Conservation (phyloP, 2,888 invertebrate genomes). For the Mylabris sibirica region DNA sequence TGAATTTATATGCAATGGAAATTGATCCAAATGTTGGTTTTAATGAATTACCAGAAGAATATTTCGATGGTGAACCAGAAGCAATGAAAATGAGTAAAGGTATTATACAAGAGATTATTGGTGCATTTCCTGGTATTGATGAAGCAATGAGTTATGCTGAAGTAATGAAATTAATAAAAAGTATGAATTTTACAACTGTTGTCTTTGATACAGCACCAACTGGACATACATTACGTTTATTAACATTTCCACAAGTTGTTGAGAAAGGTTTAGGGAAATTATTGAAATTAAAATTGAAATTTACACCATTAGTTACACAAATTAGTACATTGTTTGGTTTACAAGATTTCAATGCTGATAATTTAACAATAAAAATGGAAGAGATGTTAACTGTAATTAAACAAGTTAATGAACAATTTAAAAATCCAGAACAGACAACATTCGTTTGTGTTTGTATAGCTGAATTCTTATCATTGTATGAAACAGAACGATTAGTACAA, state of each 20-base stretch:
- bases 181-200: slow-evolving; percentile 98
- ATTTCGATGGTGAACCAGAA: no score
- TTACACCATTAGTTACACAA: slow-evolving; percentile 74
- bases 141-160: slow-evolving; percentile 99
- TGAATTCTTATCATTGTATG: slow-evolving; percentile 97
- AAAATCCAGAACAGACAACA: slow-evolving; percentile 96
- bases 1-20: slow-evolving; percentile 98
- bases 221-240: slow-evolving; percentile 93
- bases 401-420: slow-evolving; percentile 97
- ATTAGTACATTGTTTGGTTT: slow-evolving; percentile 86
- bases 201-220: slow-evolving; percentile 99
- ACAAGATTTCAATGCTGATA: slow-evolving; percentile 89
- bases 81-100: slow-evolving; percentile 82
- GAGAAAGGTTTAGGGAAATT: slow-evolving; percentile 97
- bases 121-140: slow-evolving; percentile 98
- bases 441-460: slow-evolving; percentile 99
- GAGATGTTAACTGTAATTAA: slow-evolving; percentile 93
- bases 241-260: slow-evolving; percentile 97
- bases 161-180: slow-evolving; percentile 96
- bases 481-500: slow-evolving; percentile 97
- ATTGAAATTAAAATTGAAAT: slow-evolving; percentile 87
- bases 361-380: slow-evolving; percentile 90
- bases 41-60: slow-evolving; percentile 89
- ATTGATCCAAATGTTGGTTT: slow-evolving; percentile 97
- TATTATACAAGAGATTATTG: slow-evolving; percentile 92